Percentiles rank a stretch among this genome's conserved stretches.
Conservation (phyloP, 2,888 invertebrate species). For the Mesorhabditis spiculigera region DNA sequence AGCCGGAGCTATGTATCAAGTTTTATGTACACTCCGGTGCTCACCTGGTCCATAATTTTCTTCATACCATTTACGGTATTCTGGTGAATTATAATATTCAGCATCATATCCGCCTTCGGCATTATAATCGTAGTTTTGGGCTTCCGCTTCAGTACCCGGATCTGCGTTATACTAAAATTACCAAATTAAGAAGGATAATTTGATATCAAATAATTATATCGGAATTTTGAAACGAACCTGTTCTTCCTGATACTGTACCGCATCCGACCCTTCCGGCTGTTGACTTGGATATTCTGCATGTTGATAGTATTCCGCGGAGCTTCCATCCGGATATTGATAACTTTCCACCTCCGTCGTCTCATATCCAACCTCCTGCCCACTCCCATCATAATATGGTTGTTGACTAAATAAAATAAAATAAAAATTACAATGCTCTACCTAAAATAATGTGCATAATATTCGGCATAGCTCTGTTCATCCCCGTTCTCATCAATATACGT, state of each 20-base stretch:
- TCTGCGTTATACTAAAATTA: conserved; percentile 7
- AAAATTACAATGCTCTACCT: background rate
- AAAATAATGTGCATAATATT: conserved; percentile 1
- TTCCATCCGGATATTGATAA: background rate
- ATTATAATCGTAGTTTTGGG: conserved; percentile 17
- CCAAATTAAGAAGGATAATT: background rate
- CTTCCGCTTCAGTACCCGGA: conserved; percentile 17
- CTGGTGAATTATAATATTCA: conserved; percentile 21
- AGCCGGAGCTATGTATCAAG: background rate
- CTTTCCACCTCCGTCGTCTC: background rate
- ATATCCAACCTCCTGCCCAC: conserved; percentile 1
- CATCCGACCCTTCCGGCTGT: background rate
- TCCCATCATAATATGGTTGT: background rate
- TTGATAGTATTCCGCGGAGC: background rate
- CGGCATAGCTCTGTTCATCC: conserved; percentile 5
- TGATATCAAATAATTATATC: background rate
- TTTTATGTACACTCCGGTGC: background rate
- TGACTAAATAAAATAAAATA: conserved; percentile 1
- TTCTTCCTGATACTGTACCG: background rate
- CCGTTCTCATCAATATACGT: conserved; percentile 3
- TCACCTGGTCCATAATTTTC: conserved; percentile 11
- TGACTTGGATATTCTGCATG: background rate
- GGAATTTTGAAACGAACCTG: background rate
- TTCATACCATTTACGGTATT: conserved; percentile 26
- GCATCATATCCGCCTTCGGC: conserved; percentile 15